Conservation (phyloP, 2,113 vertebrate species). For the Tychaedon coryphoeus region DNA sequence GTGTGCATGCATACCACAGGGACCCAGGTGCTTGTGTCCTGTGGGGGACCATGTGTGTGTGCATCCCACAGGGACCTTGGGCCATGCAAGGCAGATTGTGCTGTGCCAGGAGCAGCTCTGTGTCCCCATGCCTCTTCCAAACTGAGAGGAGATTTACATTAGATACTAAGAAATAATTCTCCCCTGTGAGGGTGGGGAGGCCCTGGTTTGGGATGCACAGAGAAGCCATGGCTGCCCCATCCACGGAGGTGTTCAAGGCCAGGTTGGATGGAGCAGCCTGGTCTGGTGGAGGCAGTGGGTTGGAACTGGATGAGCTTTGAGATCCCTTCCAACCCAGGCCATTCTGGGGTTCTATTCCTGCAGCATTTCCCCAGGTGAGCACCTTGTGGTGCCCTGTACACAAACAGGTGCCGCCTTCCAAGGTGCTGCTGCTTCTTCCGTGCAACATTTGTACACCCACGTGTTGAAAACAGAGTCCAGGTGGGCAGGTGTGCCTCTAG, state of each 20-base stretch:
- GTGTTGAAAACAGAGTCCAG: background rate
- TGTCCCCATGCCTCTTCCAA: fast-evolving
- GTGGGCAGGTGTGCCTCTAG: background rate
- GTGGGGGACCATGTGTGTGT: too few species aligned
- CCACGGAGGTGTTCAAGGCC: background rate
- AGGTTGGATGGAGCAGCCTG: background rate
- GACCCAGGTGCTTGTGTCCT: background rate
- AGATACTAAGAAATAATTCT: background rate
- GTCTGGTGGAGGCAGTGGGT: background rate
- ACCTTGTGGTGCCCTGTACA: background rate
- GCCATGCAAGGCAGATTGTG: fast-evolving
- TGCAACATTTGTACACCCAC: background rate
- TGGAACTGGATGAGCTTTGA: background rate
- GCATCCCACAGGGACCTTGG: background rate
- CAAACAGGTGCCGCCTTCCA: background rate
- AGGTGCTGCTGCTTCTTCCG: background rate
- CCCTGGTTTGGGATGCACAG: background rate
- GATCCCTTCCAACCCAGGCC: background rate
- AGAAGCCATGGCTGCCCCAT: background rate
- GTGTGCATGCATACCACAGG: background rate
- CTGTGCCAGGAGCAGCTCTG: background rate
- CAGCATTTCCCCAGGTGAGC: fast-evolving
- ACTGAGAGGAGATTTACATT: background rate
- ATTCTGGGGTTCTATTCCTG: fast-evolving
- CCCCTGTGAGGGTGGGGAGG: background rate